These are phyloP conservation scores for Geophilus truncorum DNA, from an alignment of 2,888 invertebrate genomes.

Conservation along the genomic window DNA sequence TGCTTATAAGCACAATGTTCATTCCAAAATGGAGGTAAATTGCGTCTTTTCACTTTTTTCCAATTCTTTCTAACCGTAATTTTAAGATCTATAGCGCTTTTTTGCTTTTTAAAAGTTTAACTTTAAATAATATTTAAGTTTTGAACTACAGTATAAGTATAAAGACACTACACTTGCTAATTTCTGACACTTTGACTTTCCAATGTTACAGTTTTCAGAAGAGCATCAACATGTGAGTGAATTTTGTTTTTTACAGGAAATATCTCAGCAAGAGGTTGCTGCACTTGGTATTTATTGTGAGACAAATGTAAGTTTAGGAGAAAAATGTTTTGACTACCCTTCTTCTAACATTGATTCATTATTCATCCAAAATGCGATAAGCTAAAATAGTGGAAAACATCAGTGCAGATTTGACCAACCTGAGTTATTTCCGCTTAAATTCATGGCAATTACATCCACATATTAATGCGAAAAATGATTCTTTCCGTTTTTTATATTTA, in stretches of 20 bases:
- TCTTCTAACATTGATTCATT: not conserved
- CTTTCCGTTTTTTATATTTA: not conserved
- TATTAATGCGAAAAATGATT: not conserved
- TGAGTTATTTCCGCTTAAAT: constrained; percentile 16
- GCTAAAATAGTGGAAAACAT: not conserved
- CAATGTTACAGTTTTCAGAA: constrained; percentile 8
- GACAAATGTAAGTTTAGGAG: constrained; percentile 52
- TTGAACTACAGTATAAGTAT: too few species aligned
- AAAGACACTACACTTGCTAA: too few species aligned
- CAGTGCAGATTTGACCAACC: not conserved
- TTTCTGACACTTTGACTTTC: not conserved
- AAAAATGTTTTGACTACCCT: not conserved
- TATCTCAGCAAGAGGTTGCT: constrained; percentile 77
- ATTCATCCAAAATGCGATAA: not conserved
- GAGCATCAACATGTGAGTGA: constrained; percentile 13
- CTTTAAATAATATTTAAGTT: too few species aligned
- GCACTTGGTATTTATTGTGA: constrained; percentile 77
- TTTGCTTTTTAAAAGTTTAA: not conserved
- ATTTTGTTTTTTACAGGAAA: constrained; percentile 52
- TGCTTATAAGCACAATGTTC: constrained; percentile 74
- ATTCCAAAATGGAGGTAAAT: constrained; percentile 63
- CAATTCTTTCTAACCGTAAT: not conserved
- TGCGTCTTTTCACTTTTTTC: not conserved
- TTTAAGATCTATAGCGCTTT: not conserved
- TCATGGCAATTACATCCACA: not conserved